Conservation (phyloP, 2,797 vertebrate species). For the Eupleurogrammus muticus region DNA sequence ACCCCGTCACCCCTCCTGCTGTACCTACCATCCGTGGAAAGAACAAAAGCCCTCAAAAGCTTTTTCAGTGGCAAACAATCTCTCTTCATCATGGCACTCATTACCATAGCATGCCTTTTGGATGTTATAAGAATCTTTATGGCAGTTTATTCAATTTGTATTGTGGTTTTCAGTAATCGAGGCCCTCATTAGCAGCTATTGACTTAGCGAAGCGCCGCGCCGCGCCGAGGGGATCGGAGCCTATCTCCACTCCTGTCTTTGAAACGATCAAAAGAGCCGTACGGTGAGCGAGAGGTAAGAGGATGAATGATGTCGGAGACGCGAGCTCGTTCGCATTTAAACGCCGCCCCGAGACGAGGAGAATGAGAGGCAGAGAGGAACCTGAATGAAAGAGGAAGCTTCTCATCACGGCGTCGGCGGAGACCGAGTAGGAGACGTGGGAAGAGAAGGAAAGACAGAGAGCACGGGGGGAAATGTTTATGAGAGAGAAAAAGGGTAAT, state of each 20-base stretch:
- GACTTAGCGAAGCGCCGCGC: constrained; percentile 64
- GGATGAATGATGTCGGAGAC: constrained; percentile 64
- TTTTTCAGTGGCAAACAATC: constrained; percentile 66
- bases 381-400: constrained; percentile 75
- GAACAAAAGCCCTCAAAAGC: constrained; percentile 58
- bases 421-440: constrained; percentile 26
- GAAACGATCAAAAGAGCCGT: constrained; percentile 68
- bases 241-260: constrained; percentile 61
- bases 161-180: constrained; percentile 62
- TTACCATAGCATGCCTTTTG: constrained; percentile 56
- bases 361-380: constrained; percentile 58
- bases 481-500: constrained; percentile 34
- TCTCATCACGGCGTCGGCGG: constrained; percentile 44
- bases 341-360: constrained; percentile 45
- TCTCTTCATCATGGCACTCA: constrained; percentile 63
- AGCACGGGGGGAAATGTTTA: constrained; percentile 47
- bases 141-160: constrained; percentile 70
- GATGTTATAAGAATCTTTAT: constrained; percentile 68
- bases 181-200: constrained; percentile 75
- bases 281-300: constrained; percentile 59
- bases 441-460: constrained; percentile 22
- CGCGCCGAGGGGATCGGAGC: constrained; percentile 36
- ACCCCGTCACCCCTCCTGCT: constrained; percentile 45
- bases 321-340: constrained; percentile 59
- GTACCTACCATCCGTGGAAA: constrained; percentile 35